phyloP scores from a whole-genome alignment of 1,140 invertebrate genomes.

The Lepidostoma basale region DNA sequence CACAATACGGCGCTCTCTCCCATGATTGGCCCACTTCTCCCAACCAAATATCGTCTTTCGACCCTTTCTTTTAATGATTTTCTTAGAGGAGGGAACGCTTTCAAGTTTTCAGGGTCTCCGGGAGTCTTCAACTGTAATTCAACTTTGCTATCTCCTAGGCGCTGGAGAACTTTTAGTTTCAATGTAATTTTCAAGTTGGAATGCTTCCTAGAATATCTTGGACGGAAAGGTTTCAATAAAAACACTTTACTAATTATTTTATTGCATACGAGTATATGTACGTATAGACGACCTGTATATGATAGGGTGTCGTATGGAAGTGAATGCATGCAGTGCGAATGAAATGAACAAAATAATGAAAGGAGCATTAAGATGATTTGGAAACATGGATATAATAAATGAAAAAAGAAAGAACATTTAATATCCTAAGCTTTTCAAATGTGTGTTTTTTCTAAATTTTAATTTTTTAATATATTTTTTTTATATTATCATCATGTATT shows the following conservation, averaged over 20 bases:
- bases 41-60: neutral
- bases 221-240: neutral
- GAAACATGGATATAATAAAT: too few species aligned
- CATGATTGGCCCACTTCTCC: neutral
- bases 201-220: neutral
- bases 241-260: neutral
- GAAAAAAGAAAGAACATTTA: too few species aligned
- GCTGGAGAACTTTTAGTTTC: neutral
- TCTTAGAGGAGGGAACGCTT: neutral
- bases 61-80: conserved; percentile 11
- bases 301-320: neutral
- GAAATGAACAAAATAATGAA: too few species aligned
- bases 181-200: neutral
- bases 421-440: too few species aligned
- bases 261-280: neutral
- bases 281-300: neutral
- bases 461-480: too few species aligned
- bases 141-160: neutral
- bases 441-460: too few species aligned
- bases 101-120: neutral
- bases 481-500: too few species aligned
- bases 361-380: too few species aligned
- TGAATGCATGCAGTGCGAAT: too few species aligned
- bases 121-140: conserved; percentile 7
- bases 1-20: neutral